Percentiles rank a stretch among this genome's conserved stretches.
Evolutionary conservation across 2,797 vertebrate species (phyloP).

Genomic region (Ctenopoma multispine): DNA sequence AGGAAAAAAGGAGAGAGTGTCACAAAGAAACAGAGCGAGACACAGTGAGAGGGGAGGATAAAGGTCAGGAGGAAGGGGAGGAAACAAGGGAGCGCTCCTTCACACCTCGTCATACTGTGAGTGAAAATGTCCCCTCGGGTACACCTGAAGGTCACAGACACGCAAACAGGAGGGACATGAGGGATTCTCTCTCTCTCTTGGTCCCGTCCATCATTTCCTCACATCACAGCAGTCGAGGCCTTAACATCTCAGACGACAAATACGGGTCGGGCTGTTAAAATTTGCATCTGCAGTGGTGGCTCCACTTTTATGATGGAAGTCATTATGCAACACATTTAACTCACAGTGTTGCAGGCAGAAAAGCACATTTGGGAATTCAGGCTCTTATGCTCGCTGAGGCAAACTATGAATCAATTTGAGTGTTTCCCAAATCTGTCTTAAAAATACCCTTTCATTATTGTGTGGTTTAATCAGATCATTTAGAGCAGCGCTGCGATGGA

Average conservation of each 20-base stretch:
- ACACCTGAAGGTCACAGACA: conserved; percentile 48
- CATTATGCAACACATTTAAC: conserved; percentile 32
- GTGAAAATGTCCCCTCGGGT: conserved; percentile 30
- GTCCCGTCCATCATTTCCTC: neutral
- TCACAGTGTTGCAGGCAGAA: neutral
- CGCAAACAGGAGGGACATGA: conserved; percentile 19
- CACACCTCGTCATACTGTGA: conserved; percentile 22
- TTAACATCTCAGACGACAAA: neutral
- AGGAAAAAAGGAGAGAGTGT: neutral
- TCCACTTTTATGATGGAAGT: conserved; percentile 32
- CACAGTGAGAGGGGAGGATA: neutral
- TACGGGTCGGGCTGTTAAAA: neutral
- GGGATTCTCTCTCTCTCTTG: neutral
- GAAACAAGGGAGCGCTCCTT: conserved; percentile 14
- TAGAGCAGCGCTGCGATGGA: neutral
- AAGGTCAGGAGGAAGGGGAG: conserved; percentile 23
- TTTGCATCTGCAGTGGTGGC: conserved; percentile 8
- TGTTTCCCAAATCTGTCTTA: neutral
- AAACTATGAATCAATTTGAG: conserved; percentile 1
- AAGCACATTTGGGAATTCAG: conserved; percentile 13
- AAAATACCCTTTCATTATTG: conserved; percentile 3
- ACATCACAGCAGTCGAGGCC: neutral
- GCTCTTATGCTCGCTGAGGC: conserved; percentile 6
- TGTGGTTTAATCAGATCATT: conserved; percentile 1
- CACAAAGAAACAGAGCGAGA: neutral